phyloP scores from a whole-genome alignment of 2,888 invertebrate genomes.

The Ceramica pisi region DNA sequence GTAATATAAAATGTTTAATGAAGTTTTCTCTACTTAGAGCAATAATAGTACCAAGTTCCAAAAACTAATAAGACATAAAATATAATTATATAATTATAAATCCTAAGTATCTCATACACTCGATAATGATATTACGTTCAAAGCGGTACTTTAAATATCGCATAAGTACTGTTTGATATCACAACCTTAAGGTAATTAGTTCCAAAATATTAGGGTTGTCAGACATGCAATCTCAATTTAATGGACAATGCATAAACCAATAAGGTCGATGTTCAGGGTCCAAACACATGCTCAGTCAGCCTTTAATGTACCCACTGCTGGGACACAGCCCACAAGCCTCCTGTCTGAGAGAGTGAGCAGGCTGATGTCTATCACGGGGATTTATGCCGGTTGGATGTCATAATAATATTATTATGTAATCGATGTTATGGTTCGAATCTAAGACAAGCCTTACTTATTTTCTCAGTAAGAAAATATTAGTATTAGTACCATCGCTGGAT shows the following conservation, averaged over 20 bases:
- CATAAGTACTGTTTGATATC: slow-evolving; percentile 59
- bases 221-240: slow-evolving; percentile 19
- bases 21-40: background rate
- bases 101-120: background rate
- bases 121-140: background rate
- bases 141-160: slow-evolving; percentile 32
- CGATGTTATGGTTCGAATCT: too few relatives aligned
- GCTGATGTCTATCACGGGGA: background rate
- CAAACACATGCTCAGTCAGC: background rate
- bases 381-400: background rate
- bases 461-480: too few relatives aligned
- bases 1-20: background rate
- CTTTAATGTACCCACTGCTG: background rate
- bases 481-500: too few relatives aligned
- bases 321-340: background rate
- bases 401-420: too few relatives aligned
- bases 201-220: slow-evolving; percentile 18
- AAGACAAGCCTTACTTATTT: too few relatives aligned
- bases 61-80: background rate
- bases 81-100: slow-evolving; percentile 15
- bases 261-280: background rate
- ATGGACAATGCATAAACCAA: background rate
- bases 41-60: slow-evolving; percentile 17
- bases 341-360: background rate
- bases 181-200: slow-evolving; percentile 57